Base-by-base conservation (phyloP, 2,888 invertebrate genomes). In the Portevinia maculata region DNA sequence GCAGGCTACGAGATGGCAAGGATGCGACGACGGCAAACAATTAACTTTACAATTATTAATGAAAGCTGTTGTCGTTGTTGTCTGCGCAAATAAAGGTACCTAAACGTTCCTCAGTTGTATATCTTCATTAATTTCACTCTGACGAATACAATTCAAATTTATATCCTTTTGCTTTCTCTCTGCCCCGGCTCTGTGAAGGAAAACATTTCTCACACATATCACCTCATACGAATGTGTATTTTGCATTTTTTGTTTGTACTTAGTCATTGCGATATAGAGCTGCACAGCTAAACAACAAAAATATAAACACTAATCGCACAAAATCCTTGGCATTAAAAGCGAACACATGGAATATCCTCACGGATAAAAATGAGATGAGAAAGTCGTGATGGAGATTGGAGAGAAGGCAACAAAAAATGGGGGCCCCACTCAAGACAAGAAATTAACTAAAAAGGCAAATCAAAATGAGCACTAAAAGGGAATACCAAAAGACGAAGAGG, bases 281-380 rank as follows among this genome's bases (percentile, higher is more conserved):
- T 7, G 11, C 30, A 59, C 15, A 15, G 32, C 15, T 6, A 50
- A 7, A n/a, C 17, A 48, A 24, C 11, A 57, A 52, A 30, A 30
- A 34, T 24, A 59, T 24, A 37, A 70, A 44, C 62, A 59, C 74
- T 69, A 64, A 64, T 64, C 64, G 48, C 76, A 64, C 50, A 44
- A 70, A 78, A 78, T 78, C 70, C 76, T 62, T 70, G 76, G 70
- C 76, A 70, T 64, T 78, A 78, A 78, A 78, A 57, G 67, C 48
- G 46, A 69, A 41, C 60, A 41, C 53, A 52, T 19, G 44, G 11
- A 44, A 65, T 46, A 41, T 52, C 37, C 60, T 37, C 5, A 11
- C 46, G 11, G 3, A 50, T 9, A 39, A 34, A 46, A 28, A 50
- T 7, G 28, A 57, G 28, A 69, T 64, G 34, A 37, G 32, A 37